Evolutionary conservation across 1,140 invertebrate genomes (phyloP), one percentile per base, ranked within the genome.

Genomic region (Cyclargus thomasi): DNA sequence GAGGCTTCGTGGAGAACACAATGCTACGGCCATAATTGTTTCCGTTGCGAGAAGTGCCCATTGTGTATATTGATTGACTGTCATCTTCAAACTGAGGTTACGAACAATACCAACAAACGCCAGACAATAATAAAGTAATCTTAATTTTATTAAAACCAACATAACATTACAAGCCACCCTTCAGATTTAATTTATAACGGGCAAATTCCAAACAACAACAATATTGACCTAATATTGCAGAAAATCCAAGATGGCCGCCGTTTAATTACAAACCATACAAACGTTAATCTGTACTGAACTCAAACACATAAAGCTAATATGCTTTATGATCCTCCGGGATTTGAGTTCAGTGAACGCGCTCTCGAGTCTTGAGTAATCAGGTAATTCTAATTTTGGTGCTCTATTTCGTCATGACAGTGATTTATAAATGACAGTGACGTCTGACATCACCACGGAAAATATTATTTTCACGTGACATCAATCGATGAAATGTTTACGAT

Each of bases 61-160:
- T 89, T 89, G 85, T 89, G 80, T 89, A 81, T 88, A 86, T 89
- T 87, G 86, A 87, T 87, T 86, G 81, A 80, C 74, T 80, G 78
- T 82, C 74, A 75, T 83, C 80, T 83, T 70, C 74, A 59, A 10
- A 59, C 55, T 21, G 11, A 59, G 14, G 55, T 21, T 47, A 47
- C 14, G 39, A 47, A 47, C 39, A 39, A 39, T 39, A 39, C 2
- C 14, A 14, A 3, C 39, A 47, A 47, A 47, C 14, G 14, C 0
- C 2, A 14, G 39, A 47, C 3, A 16, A 16, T 47, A 47, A 47
- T 16, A 47, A 7, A 16, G 8, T 47, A 47, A 47, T 11, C 39
- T 0, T 47, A 2, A 16, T 47, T 16, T 47, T 47, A 47, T 14
- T 47, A 47, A 16, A 8, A 16, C 4, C 6, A 16, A 14, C 10